Evolutionary conservation across 1,140 invertebrate genomes (phyloP).

Genomic region (Aricia agestis): DNA sequence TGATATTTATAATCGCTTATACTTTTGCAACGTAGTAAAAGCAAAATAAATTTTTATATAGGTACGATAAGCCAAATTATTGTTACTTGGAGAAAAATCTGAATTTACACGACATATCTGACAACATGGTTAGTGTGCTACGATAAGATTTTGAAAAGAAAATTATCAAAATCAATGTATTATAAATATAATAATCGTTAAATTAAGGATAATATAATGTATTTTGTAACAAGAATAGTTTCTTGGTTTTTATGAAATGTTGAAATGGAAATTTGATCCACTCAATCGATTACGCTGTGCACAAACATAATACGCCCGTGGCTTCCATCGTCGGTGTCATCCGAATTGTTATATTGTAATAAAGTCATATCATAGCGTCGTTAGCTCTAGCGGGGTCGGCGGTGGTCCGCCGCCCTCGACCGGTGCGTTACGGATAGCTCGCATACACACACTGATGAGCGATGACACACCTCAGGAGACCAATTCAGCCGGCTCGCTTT

Average conservation of each 20-base stretch:
- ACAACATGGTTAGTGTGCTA: slow-evolving; percentile 76
- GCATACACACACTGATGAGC: neutral
- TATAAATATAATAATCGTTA: slow-evolving; percentile 71
- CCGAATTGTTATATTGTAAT: slow-evolving; percentile 61
- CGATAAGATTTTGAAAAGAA: slow-evolving; percentile 67
- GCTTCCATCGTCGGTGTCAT: slow-evolving; percentile 19
- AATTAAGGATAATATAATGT: slow-evolving; percentile 68
- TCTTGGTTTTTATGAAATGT: slow-evolving; percentile 68
- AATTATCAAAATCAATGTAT: slow-evolving; percentile 72
- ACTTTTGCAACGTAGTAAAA: slow-evolving; percentile 43
- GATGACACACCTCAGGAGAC: neutral
- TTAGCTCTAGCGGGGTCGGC: slow-evolving; percentile 22
- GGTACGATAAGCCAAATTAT: slow-evolving; percentile 65
- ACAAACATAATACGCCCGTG: slow-evolving; percentile 46
- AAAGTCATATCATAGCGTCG: slow-evolving; percentile 50
- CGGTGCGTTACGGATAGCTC: neutral
- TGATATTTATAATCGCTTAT: slow-evolving; percentile 14
- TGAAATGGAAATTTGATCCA: slow-evolving; percentile 46
- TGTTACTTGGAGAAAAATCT: slow-evolving; percentile 72
- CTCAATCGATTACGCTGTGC: slow-evolving; percentile 68
- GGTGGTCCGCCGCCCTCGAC: slow-evolving; percentile 14
- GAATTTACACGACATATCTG: slow-evolving; percentile 76
- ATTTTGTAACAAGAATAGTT: slow-evolving; percentile 73
- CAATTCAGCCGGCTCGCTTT: slow-evolving; percentile 3
- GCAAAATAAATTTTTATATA: slow-evolving; percentile 46